phyloP scores from a whole-genome alignment of 2,797 vertebrate genomes.

The Synanceia verrucosa region DNA sequence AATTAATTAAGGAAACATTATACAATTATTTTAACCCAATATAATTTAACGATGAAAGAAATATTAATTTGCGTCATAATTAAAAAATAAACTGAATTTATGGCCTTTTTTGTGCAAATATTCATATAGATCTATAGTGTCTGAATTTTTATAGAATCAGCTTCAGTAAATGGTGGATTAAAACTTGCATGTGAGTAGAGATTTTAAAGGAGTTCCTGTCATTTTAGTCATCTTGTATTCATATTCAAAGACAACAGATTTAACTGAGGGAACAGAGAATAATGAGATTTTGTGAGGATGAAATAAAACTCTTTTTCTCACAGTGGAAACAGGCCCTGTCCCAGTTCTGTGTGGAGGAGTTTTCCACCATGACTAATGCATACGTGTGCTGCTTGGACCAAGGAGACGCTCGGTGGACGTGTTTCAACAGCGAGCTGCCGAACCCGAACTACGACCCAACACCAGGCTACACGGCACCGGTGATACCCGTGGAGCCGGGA shows the following conservation, averaged over 20 bases:
- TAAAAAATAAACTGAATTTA: neutral
- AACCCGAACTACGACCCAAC: conserved; percentile 64
- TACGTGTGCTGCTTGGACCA: conserved; percentile 62
- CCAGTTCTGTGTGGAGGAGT: conserved; percentile 75
- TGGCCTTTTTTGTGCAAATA: neutral
- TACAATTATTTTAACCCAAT: neutral
- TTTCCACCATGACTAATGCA: conserved; percentile 42
- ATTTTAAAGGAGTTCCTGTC: neutral
- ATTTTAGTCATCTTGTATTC: neutral
- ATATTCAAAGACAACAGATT: neutral
- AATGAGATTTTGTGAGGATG: neutral
- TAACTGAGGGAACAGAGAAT: neutral
- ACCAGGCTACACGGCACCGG: conserved; percentile 53
- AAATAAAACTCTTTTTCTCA: neutral
- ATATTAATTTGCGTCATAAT: neutral
- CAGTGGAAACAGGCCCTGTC: conserved; percentile 76
- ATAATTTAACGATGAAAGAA: neutral
- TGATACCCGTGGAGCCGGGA: neutral
- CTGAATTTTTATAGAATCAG: neutral
- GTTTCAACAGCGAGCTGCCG: conserved; percentile 61
- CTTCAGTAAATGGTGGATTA: neutral
- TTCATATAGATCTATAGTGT: neutral
- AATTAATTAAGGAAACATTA: no score
- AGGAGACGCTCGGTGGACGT: conserved; percentile 45
- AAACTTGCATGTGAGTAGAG: neutral